Percentiles rank a stretch among this genome's conserved stretches.
Evolutionary conservation across 2,797 vertebrate genomes (phyloP).

Genomic region (Premnoplex brunnescens): DNA sequence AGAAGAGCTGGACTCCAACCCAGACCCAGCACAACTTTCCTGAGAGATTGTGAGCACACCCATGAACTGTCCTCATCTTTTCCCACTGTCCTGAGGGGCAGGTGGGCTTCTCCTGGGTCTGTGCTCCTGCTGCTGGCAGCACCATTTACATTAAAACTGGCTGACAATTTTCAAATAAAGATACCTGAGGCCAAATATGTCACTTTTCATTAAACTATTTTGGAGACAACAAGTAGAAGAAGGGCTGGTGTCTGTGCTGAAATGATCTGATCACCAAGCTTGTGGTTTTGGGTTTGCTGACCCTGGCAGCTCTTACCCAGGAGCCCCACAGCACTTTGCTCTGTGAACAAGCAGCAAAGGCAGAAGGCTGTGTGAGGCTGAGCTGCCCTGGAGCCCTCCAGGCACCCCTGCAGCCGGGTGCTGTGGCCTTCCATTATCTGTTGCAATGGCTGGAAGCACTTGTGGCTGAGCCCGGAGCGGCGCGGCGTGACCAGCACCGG

Average conservation of each 20-base stretch:
- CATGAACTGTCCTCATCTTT: not conserved
- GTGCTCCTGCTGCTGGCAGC: not conserved
- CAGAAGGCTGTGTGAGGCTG: not conserved
- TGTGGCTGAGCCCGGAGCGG: not conserved
- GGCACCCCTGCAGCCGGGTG: not conserved
- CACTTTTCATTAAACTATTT: not conserved
- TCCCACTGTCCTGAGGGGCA: fast-evolving
- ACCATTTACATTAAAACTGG: not conserved
- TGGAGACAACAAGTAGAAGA: not conserved
- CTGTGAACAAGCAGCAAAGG: not conserved
- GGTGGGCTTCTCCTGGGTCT: not conserved
- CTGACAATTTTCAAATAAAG: not conserved
- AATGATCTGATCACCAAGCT: not conserved
- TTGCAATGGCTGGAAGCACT: not conserved
- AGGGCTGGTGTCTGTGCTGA: not conserved
- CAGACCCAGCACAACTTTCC: not conserved
- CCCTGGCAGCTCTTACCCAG: not conserved
- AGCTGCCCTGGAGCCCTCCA: not conserved
- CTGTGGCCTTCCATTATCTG: fast-evolving
- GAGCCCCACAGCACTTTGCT: not conserved
- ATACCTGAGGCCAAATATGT: not conserved
- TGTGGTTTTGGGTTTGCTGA: not conserved
- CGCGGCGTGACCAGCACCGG: fast-evolving
- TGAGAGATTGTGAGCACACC: not conserved
- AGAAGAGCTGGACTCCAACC: not conserved